phyloP scores from a whole-genome alignment of 2,797 vertebrate genomes.

The Masticophis lateralis region DNA sequence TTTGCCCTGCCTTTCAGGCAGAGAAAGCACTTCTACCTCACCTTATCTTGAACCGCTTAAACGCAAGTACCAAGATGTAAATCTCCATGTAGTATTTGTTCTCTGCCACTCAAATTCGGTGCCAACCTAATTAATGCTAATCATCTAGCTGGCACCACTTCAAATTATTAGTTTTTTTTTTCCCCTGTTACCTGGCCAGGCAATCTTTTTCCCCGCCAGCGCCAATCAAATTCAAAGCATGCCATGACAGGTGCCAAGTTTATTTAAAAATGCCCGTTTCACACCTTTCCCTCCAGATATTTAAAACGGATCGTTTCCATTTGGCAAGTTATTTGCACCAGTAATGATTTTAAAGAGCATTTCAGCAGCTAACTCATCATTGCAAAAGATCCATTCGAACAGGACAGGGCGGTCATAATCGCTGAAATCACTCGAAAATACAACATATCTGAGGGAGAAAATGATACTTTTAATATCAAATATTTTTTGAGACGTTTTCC shows the following conservation, averaged over 20 bases:
- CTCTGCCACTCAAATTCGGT: not conserved
- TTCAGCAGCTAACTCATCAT: not conserved
- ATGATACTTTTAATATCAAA: not conserved
- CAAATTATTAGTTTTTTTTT: not conserved
- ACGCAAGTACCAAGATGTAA: not conserved
- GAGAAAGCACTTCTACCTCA: not conserved
- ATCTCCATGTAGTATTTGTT: not conserved
- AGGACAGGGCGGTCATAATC: not conserved
- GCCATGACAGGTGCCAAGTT: not conserved
- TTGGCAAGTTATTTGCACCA: not conserved
- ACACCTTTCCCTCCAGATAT: not conserved
- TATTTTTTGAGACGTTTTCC: not conserved
- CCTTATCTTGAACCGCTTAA: not conserved
- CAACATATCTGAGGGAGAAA: not conserved
- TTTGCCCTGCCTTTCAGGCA: not conserved
- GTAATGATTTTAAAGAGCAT: not conserved
- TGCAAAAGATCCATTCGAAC: not conserved
- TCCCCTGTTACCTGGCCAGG: not conserved
- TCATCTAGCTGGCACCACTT: not conserved
- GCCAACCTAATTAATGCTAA: not conserved
- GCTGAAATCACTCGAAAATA: not conserved
- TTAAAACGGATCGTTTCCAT: not conserved
- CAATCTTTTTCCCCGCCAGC: not conserved
- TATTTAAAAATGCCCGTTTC: not conserved
- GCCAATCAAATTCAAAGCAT: not conserved